A percentile compares a stretch with the other conserved stretches of the same genome.
These are phyloP conservation scores for Neoniphon sammara DNA, from an alignment of 2,797 vertebrate species.

Conservation along the genomic window DNA sequence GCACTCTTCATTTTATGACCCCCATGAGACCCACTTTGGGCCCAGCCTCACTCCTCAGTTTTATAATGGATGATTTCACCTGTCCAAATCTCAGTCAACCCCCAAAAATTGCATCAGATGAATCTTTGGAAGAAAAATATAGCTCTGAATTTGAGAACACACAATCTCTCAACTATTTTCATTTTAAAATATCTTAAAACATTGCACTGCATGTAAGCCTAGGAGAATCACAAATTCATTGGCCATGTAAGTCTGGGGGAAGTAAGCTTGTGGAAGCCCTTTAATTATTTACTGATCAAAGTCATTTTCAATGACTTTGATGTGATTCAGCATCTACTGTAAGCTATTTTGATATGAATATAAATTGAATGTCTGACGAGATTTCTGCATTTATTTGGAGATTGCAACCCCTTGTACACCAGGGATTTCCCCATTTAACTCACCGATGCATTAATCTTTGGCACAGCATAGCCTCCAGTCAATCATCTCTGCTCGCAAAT, in stretches of 20 bases:
- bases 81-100: neutral
- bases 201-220: neutral
- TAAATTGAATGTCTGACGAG: conserved; percentile 15
- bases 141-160: neutral
- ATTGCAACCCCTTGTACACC: conserved; percentile 4
- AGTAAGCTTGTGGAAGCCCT: too few species aligned
- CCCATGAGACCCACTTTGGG: neutral
- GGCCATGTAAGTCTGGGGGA: neutral
- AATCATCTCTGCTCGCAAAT: conserved; percentile 22
- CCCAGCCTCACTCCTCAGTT: neutral
- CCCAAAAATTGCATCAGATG: neutral
- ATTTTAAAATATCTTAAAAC: neutral
- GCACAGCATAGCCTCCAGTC: conserved; percentile 15
- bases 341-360: conserved; percentile 8
- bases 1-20: neutral
- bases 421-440: conserved; percentile 13
- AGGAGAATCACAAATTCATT: neutral
- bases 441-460: conserved; percentile 36
- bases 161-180: neutral
- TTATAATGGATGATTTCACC: neutral
- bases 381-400: conserved; percentile 10
- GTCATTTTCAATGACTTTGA: conserved; percentile 15
- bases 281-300: too few species aligned
- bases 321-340: neutral
- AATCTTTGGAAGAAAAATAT: neutral